Evolutionary conservation across 2,797 vertebrate genomes (phyloP).

Genomic region (Erithacus rubecula): DNA sequence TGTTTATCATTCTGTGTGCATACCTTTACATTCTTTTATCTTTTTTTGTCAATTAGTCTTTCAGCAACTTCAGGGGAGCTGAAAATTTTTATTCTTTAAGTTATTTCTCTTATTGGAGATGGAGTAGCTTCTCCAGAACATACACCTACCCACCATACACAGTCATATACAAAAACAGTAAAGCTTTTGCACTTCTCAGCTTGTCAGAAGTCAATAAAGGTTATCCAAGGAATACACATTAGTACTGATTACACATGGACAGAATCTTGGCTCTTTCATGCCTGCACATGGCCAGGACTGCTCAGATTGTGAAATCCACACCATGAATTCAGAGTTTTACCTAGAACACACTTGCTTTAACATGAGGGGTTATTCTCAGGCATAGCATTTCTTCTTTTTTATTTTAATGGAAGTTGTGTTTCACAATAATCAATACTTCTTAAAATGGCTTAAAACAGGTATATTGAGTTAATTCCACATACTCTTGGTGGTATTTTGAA

Average conservation of each 20-base stretch:
- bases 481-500: neutral
- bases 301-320: neutral
- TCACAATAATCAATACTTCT: neutral
- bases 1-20: neutral
- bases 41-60: neutral
- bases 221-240: neutral
- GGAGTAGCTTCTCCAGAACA: neutral
- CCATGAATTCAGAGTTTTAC: neutral
- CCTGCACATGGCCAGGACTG: neutral
- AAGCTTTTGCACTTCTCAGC: neutral
- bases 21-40: neutral
- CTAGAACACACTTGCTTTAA: neutral
- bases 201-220: neutral
- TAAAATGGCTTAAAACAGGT: neutral
- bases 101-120: neutral
- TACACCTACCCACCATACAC: neutral
- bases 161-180: neutral
- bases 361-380: accelerated
- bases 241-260: neutral
- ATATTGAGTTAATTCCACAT: neutral
- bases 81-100: neutral
- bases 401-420: neutral
- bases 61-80: neutral
- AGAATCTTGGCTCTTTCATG: neutral
- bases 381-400: neutral